These are phyloP conservation scores for Atrina japonica DNA, from an alignment of 2,888 invertebrate genomes.

Conservation along the genomic window DNA sequence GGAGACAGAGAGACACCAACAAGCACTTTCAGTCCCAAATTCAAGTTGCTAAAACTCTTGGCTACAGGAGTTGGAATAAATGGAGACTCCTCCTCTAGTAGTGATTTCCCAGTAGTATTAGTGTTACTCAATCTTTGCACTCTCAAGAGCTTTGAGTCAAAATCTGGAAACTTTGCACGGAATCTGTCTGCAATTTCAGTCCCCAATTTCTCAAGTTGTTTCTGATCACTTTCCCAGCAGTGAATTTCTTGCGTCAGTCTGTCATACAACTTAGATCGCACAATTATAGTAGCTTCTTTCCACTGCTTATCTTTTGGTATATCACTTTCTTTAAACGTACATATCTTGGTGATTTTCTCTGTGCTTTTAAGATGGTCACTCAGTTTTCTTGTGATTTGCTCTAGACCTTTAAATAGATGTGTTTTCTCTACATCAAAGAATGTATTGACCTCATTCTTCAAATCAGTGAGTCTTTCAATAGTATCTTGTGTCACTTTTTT, in stretches of 20 bases:
- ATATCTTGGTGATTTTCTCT: constrained; percentile 16
- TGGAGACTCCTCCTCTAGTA: constrained; percentile 34
- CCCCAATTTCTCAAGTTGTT: constrained; percentile 52
- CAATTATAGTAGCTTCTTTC: constrained; percentile 48
- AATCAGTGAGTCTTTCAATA: constrained; percentile 5
- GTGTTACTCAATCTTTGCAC: constrained; percentile 34
- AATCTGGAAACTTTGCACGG: constrained; percentile 59
- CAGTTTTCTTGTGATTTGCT: constrained; percentile 42
- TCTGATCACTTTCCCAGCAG: constrained; percentile 59
- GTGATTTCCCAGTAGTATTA: constrained; percentile 3
- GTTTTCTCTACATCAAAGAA: constrained; percentile 55
- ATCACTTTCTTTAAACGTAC: constrained; percentile 39
- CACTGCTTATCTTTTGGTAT: constrained; percentile 43
- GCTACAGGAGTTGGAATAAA: constrained; percentile 51
- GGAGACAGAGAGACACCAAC: constrained; percentile 65
- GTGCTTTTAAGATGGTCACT: constrained; percentile 29
- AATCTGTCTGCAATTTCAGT: constrained; percentile 50
- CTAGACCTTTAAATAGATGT: constrained; percentile 37
- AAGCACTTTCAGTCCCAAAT: constrained; percentile 51
- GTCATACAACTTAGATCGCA: constrained; percentile 49
- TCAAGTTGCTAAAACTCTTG: constrained; percentile 46
- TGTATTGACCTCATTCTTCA: constrained; percentile 24
- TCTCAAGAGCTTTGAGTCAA: constrained; percentile 55
- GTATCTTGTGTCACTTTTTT: constrained; percentile 8
- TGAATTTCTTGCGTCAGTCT: constrained; percentile 48